Evolutionary conservation across 2,797 vertebrate genomes (phyloP).

Genomic region (Poecilia gillii): DNA sequence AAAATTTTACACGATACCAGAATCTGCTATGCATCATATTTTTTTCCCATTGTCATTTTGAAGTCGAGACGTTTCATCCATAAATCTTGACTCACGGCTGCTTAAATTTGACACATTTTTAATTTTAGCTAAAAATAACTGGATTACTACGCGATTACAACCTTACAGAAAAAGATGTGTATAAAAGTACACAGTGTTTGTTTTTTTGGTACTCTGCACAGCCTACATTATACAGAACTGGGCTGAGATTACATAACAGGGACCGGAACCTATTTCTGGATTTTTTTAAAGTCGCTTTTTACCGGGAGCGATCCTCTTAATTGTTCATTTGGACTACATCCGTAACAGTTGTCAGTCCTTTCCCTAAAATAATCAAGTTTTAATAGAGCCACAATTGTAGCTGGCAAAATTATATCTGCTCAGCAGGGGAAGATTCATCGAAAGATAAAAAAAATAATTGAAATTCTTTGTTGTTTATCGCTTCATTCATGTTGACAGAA

Average conservation of each 20-base stretch:
- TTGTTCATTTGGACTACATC: neutral
- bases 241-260: neutral
- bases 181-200: neutral
- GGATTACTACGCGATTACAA: neutral
- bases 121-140: neutral
- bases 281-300: neutral
- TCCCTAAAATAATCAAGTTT: neutral
- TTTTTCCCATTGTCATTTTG: neutral
- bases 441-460: neutral
- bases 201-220: neutral
- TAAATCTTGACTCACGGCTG: neutral
- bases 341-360: neutral
- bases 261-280: neutral
- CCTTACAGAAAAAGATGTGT: neutral
- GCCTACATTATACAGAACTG: neutral
- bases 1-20: neutral
- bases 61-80: neutral
- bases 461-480: conserved; percentile 19
- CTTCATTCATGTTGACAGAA: conserved; percentile 20
- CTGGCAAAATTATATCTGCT: neutral
- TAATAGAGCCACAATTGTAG: neutral
- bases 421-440: neutral
- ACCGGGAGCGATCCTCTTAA: neutral
- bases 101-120: neutral
- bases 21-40: neutral